phyloP scores from a whole-genome alignment of 2,113 vertebrate species.

The Carlito syrichta region DNA sequence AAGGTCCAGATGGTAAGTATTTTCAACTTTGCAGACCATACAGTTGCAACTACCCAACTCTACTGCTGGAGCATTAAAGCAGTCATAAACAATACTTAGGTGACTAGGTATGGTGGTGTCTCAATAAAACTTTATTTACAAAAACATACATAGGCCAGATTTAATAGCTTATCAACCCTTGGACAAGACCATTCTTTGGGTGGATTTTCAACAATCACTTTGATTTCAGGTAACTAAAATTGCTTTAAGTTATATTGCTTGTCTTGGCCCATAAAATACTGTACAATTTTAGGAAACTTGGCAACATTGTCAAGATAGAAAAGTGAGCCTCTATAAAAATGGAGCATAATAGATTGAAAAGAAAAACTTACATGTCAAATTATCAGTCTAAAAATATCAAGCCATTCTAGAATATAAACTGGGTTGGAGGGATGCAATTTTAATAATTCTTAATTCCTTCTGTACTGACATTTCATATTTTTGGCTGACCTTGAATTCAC shows the following conservation, averaged over 20 bases:
- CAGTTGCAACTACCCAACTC: not conserved
- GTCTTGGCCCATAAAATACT: constrained; percentile 33
- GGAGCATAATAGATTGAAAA: not conserved
- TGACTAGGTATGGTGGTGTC: not conserved
- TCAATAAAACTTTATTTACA: constrained; percentile 44
- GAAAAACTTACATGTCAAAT: constrained; percentile 13
- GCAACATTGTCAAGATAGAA: constrained; percentile 11
- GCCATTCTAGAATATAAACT: not conserved
- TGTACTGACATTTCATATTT: constrained; percentile 25
- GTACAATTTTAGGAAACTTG: not conserved
- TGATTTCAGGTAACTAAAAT: constrained; percentile 66
- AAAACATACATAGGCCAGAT: not conserved
- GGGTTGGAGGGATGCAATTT: not conserved
- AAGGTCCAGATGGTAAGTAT: not conserved
- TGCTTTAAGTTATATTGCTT: constrained; percentile 59
- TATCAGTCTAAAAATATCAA: not conserved
- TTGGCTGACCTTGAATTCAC: constrained; percentile 15
- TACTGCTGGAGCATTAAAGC: not conserved
- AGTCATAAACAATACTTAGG: not conserved
- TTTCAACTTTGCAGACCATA: not conserved
- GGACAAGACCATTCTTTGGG: constrained; percentile 32
- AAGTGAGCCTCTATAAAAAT: not conserved
- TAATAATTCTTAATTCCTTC: constrained; percentile 19
- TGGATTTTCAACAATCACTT: not conserved
- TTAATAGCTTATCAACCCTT: not conserved